Evolutionary conservation across 2,888 invertebrate genomes (phyloP).

Genomic region (Eupithecia inturbata): DNA sequence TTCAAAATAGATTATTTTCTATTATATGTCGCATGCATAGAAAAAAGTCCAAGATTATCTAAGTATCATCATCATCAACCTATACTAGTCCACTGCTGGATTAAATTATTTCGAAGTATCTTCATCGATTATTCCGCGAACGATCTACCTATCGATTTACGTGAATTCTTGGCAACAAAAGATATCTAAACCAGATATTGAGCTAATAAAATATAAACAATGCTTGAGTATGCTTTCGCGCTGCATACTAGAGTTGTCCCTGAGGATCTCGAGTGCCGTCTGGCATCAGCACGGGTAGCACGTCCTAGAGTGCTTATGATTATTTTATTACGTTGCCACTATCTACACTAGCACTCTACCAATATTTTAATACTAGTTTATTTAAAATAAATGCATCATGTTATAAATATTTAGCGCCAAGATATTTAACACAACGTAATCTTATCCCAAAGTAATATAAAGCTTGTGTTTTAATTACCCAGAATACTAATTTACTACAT

Average conservation of each 20-base stretch:
- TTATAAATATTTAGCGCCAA: neutral
- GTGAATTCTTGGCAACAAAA: neutral
- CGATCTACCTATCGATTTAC: neutral
- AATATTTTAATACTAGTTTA: neutral
- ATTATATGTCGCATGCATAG: neutral
- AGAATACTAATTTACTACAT: neutral
- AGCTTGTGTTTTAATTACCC: neutral
- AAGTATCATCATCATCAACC: neutral
- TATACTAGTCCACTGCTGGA: no score
- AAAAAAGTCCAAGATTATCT: neutral
- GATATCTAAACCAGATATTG: neutral
- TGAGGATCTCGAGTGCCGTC: neutral
- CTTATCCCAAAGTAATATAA: neutral
- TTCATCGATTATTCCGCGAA: neutral
- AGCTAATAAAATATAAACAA: conserved; percentile 1
- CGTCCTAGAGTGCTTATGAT: neutral
- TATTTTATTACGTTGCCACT: neutral
- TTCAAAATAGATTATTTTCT: no score
- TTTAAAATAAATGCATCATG: neutral
- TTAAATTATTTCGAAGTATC: no score
- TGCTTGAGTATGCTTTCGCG: neutral
- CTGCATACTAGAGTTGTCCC: neutral
- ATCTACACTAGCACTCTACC: neutral
- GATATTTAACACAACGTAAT: neutral
- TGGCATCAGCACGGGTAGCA: neutral